Evolutionary conservation across 2,797 vertebrate species (phyloP).

Genomic region (Danio choprae): DNA sequence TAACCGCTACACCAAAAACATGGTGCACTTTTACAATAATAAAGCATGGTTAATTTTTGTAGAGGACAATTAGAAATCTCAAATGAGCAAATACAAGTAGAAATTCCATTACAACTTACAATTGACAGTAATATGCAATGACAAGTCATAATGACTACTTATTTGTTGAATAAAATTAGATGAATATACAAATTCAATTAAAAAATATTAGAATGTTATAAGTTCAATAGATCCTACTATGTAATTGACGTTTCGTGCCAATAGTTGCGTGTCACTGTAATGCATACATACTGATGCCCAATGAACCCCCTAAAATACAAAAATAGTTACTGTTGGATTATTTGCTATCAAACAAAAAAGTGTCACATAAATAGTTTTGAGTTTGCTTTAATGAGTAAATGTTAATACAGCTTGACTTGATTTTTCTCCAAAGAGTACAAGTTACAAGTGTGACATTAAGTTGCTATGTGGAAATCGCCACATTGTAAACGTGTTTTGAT

Average conservation of each 20-base stretch:
- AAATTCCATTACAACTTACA: not conserved
- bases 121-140: not conserved
- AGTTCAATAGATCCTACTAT: not conserved
- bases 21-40: too few relatives aligned
- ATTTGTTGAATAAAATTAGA: not conserved
- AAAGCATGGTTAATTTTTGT: too few relatives aligned
- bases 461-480: constrained; percentile 58
- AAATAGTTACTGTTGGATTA: not conserved
- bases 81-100: not conserved
- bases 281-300: not conserved
- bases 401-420: constrained; percentile 11
- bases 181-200: too few relatives aligned
- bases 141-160: not conserved
- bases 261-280: not conserved
- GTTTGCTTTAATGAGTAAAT: constrained; percentile 13
- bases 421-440: constrained; percentile 43
- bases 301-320: not conserved
- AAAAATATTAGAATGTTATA: not conserved
- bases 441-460: constrained; percentile 45
- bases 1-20: too few relatives aligned
- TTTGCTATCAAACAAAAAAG: not conserved
- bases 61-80: too few relatives aligned
- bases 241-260: not conserved
- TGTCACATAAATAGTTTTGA: not conserved
- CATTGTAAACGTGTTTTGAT: constrained; percentile 60